Conservation (phyloP, 92 coral and sea anemone species). For the Phenganax subtilis region DNA sequence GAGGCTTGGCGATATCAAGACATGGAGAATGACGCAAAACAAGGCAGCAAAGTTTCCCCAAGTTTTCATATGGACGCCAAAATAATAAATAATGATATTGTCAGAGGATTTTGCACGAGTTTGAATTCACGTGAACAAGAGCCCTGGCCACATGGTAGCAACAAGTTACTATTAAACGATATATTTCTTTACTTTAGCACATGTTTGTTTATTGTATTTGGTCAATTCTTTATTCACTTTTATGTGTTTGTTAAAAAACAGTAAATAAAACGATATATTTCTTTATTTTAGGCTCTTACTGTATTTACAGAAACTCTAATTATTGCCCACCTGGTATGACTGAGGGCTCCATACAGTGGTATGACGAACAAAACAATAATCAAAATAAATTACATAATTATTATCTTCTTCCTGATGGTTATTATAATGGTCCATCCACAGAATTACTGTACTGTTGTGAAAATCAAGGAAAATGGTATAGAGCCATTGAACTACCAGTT, state of each 20-base stretch:
- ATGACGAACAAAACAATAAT: slow-evolving; percentile 21
- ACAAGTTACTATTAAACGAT: too few species aligned
- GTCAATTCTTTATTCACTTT: background rate
- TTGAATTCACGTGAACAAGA: background rate
- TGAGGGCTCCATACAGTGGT: slow-evolving; percentile 18
- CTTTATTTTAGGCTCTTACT: slow-evolving; percentile 24
- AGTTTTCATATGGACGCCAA: slow-evolving; percentile 10
- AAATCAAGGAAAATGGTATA: slow-evolving; percentile 47
- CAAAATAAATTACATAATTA: background rate
- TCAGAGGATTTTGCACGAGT: slow-evolving; percentile 5
- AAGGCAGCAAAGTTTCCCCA: slow-evolving; percentile 11
- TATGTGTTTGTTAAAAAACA: background rate
- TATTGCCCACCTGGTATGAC: slow-evolving; percentile 16
- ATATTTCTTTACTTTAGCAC: too few species aligned
- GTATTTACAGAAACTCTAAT: slow-evolving; percentile 22
- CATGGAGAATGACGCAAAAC: background rate
- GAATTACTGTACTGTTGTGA: slow-evolving; percentile 58
- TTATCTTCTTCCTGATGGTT: slow-evolving; percentile 23
- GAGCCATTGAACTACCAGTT: slow-evolving; percentile 55
- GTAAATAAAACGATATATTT: background rate
- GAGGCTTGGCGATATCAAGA: slow-evolving; percentile 21
- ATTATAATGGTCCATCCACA: slow-evolving; percentile 17
- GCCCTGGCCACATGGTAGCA: background rate
- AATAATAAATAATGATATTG: background rate
- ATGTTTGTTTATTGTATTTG: background rate